These are phyloP conservation scores for Selene dorsalis DNA, from an alignment of 2,797 vertebrate genomes.

Conservation along the genomic window DNA sequence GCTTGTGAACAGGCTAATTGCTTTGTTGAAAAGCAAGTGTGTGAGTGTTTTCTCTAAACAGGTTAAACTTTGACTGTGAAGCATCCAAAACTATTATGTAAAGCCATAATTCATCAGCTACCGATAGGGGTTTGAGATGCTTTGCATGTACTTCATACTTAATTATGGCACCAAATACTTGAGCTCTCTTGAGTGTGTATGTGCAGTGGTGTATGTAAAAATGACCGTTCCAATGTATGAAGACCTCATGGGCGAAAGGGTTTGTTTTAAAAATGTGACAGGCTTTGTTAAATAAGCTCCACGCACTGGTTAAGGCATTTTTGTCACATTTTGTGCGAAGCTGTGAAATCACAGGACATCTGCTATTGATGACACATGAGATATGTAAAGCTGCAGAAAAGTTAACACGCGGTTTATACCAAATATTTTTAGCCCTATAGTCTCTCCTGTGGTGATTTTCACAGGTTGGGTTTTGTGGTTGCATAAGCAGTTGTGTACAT, in stretches of 20 bases:
- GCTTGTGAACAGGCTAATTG: neutral
- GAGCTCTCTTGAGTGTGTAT: slow-evolving; percentile 27
- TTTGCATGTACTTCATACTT: slow-evolving; percentile 46
- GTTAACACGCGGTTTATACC: slow-evolving; percentile 44
- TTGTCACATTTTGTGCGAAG: slow-evolving; percentile 42
- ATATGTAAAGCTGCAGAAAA: slow-evolving; percentile 37
- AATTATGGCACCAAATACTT: slow-evolving; percentile 65
- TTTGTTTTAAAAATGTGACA: slow-evolving; percentile 18
- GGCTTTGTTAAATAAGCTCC: slow-evolving; percentile 47
- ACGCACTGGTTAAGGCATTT: slow-evolving; percentile 22
- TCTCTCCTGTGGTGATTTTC: slow-evolving; percentile 50
- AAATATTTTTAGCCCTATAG: slow-evolving; percentile 45
- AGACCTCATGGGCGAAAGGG: slow-evolving; percentile 44
- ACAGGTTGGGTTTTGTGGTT: slow-evolving; percentile 40
- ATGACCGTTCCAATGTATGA: slow-evolving; percentile 45
- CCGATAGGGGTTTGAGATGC: slow-evolving; percentile 35
- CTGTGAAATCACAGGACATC: slow-evolving; percentile 40
- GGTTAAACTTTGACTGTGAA: neutral
- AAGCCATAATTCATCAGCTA: slow-evolving; percentile 14
- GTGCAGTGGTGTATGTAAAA: slow-evolving; percentile 45
- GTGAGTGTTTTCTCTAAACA: neutral
- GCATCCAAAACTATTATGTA: slow-evolving; percentile 18
- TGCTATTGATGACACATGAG: slow-evolving; percentile 43
- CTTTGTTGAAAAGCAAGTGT: slow-evolving; percentile 8
- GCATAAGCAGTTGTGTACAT: slow-evolving; percentile 31